phyloP scores from a whole-genome alignment of 1,140 invertebrate species.

The Melitaea cinxia region DNA sequence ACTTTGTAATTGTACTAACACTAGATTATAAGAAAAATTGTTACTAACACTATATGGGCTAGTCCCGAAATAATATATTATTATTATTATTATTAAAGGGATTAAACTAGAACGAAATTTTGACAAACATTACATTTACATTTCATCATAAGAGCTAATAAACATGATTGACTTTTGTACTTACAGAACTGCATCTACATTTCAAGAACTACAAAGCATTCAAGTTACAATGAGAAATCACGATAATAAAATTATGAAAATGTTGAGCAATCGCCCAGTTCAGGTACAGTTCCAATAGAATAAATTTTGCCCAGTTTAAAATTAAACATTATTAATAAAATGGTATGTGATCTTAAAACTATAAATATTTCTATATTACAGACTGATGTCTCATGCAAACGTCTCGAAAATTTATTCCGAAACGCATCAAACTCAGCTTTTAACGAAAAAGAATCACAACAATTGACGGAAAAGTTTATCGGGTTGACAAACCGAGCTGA shows the following conservation, averaged over 20 bases:
- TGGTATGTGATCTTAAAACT: background rate
- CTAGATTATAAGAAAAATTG: too few species aligned
- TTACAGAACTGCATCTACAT: constrained; percentile 74
- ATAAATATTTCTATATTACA: constrained; percentile 39
- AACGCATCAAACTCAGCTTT: constrained; percentile 57
- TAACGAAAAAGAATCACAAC: constrained; percentile 68
- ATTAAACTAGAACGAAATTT: too few species aligned
- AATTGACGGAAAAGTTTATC: constrained; percentile 75
- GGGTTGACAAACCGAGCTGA: constrained; percentile 71
- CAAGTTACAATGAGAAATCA: constrained; percentile 67
- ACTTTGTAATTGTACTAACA: too few species aligned
- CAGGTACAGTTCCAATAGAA: constrained; percentile 52
- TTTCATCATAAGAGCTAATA: too few species aligned
- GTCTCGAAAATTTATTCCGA: constrained; percentile 61
- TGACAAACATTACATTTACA: background rate
- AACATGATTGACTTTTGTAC: background rate
- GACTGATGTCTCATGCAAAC: constrained; percentile 62
- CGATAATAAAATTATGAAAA: constrained; percentile 66
- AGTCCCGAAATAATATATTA: too few species aligned
- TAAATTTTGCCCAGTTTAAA: too few species aligned
- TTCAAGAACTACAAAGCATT: constrained; percentile 72
- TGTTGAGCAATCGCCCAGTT: constrained; percentile 51
- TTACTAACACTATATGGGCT: too few species aligned
- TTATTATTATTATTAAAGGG: too few species aligned
- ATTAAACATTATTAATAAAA: background rate